Conservation (phyloP, 2,113 vertebrate genomes). For the Chamaea fasciata region DNA sequence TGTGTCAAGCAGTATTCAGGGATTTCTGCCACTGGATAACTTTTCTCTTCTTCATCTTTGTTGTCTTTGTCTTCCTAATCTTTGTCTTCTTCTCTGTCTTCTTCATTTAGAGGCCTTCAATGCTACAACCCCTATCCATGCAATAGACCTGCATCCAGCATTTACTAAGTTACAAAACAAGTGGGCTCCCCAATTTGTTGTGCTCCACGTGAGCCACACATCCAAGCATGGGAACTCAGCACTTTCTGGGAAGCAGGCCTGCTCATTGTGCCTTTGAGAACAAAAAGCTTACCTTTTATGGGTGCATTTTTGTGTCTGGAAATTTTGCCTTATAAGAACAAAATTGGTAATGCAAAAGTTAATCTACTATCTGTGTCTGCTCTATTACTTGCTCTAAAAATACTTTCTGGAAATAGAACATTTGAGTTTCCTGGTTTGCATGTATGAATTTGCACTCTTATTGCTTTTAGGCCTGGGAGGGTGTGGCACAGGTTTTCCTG, state of each 20-base stretch:
- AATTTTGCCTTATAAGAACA: not conserved
- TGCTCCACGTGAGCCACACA: not conserved
- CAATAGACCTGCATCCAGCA: not conserved
- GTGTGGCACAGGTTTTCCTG: not conserved
- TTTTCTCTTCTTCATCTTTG: not conserved
- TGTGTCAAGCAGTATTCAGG: not conserved
- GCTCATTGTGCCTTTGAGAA: not conserved
- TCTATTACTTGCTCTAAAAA: not conserved
- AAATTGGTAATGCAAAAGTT: not conserved
- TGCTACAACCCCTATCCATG: not conserved
- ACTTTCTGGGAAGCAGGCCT: not conserved
- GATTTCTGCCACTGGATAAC: not conserved
- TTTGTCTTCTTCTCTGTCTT: not conserved
- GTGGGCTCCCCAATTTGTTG: fast-evolving
- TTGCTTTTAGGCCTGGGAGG: not conserved
- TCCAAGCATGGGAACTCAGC: not conserved
- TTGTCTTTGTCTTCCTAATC: not conserved
- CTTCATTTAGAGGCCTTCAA: not conserved
- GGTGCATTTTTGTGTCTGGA: not conserved
- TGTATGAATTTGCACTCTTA: not conserved
- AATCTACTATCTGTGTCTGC: not conserved
- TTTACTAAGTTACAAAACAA: not conserved
- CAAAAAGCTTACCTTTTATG: not conserved
- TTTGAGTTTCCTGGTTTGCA: not conserved
- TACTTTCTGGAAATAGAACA: not conserved